Percentiles rank a stretch among this genome's conserved stretches.
These are phyloP conservation scores for Heteromyza rotundicornis DNA, from an alignment of 2,888 invertebrate species.

Conservation along the genomic window DNA sequence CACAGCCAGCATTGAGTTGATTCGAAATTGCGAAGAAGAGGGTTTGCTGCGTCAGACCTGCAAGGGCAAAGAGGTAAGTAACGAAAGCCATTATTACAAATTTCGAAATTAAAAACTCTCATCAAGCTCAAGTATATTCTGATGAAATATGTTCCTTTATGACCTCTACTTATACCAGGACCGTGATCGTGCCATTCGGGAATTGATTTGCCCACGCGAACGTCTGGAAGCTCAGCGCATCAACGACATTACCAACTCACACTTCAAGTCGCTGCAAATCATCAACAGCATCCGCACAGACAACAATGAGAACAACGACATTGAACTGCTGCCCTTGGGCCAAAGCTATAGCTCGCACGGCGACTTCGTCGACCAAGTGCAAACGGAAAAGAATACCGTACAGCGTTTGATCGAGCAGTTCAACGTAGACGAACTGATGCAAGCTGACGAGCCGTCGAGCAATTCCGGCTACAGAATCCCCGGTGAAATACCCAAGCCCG, in stretches of 20 bases:
- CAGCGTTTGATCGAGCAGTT: conserved; percentile 53
- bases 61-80: conserved; percentile 74
- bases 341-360: conserved; percentile 23
- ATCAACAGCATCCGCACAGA: conserved; percentile 59
- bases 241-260: conserved; percentile 57
- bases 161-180: conserved; percentile 41
- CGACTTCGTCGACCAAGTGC: conserved; percentile 7
- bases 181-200: conserved; percentile 50
- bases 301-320: conserved; percentile 61
- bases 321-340: conserved; percentile 49
- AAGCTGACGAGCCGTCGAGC: conserved; percentile 50
- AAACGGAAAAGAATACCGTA: conserved; percentile 47
- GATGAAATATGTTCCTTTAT: background rate
- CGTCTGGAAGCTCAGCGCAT: conserved; percentile 57
- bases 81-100: background rate
- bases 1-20: conserved; percentile 76
- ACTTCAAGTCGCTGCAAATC: conserved; percentile 59
- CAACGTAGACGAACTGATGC: conserved; percentile 59
- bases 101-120: too few relatives aligned
- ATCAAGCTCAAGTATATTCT: too few relatives aligned
- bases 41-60: conserved; percentile 76
- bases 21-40: conserved; percentile 77
- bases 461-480: conserved; percentile 44
- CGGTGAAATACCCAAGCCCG: conserved; percentile 54
- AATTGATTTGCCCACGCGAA: conserved; percentile 55